Evolutionary conservation across 1,140 invertebrate genomes (phyloP).

Genomic region (Drosophila ohnishii): DNA sequence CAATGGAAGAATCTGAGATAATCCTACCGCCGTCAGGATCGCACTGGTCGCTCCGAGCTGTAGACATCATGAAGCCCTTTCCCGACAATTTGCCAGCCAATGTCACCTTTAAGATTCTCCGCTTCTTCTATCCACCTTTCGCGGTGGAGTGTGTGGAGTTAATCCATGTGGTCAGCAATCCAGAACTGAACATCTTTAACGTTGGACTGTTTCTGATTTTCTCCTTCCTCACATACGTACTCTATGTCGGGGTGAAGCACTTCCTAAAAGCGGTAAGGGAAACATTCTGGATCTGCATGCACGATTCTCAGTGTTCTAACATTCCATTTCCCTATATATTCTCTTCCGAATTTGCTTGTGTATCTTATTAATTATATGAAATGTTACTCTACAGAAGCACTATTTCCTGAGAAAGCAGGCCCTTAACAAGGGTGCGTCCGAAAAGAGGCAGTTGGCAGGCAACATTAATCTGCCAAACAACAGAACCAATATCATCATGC

Average conservation of each 20-base stretch:
- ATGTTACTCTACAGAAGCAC: not conserved
- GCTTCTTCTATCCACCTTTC: constrained; percentile 40
- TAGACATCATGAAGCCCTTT: constrained; percentile 17
- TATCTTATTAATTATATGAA: not conserved
- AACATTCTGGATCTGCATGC: no score
- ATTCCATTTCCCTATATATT: not conserved
- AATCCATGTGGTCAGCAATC: constrained; percentile 9
- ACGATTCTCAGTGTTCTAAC: no score
- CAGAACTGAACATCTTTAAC: not conserved
- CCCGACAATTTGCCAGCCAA: constrained; percentile 16
- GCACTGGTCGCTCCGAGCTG: constrained; percentile 22
- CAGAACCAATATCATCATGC: not conserved
- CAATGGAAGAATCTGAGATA: not conserved
- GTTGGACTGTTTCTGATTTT: not conserved
- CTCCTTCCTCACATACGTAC: not conserved
- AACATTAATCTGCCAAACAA: not conserved
- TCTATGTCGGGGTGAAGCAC: not conserved
- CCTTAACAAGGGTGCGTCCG: not conserved
- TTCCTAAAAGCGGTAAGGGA: not conserved
- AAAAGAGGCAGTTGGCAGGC: not conserved
- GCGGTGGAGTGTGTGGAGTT: constrained; percentile 8
- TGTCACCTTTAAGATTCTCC: constrained; percentile 22
- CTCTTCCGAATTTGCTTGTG: no score
- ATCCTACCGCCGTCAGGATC: not conserved
- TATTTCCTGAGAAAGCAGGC: not conserved